Evolutionary conservation across 2,888 invertebrate species (phyloP), one percentile per base, ranked within the genome.

Genomic region (Bimastos eiseni): DNA sequence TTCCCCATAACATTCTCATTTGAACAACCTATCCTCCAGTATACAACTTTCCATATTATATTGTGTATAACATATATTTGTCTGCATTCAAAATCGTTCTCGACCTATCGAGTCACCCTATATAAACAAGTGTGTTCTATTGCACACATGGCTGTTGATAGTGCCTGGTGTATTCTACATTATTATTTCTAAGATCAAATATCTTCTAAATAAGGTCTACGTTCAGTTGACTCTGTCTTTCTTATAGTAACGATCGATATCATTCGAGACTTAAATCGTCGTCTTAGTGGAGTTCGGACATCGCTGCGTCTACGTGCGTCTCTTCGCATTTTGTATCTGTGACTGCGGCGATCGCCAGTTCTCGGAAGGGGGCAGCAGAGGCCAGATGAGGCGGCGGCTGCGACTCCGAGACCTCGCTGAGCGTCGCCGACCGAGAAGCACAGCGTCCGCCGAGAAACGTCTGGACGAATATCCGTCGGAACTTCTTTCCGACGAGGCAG

Each of bases 401-500:
- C 70, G 70, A 70, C 70, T 70, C 70, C 3, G 70, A 70, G 30
- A 70, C 70, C 70, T 70, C 70, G 70, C 30, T 70, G 30, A 70
- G 30, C n/a, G n/a, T 8, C n/a, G 30, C 70, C 30, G 70, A n/a
- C 70, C 70, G 4, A n/a, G 30, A n/a, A 17, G 36, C 86, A 36
- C 86, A 86, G 86, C 86, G 11, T 8, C n/a, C 36, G 0, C 30
- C 86, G 86, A 70, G 70, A n/a, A 86, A 86, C 41, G 70, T 84
- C 91, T 91, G 83, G 37, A 89, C 89, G 89, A 91, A 86, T 49
- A 91, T 90, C 24, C 90, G 88, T 6, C 92, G 86, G 70, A 91
- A 91, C 49, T 89, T 89, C 84, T 83, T 90, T 17, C 91, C 92
- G 13, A 89, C 70, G 33, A 91, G 83, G 30, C 91, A 92, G 88